Evolutionary conservation across 2,888 invertebrate species (phyloP).

Genomic region (Caenorhabditis afra): DNA sequence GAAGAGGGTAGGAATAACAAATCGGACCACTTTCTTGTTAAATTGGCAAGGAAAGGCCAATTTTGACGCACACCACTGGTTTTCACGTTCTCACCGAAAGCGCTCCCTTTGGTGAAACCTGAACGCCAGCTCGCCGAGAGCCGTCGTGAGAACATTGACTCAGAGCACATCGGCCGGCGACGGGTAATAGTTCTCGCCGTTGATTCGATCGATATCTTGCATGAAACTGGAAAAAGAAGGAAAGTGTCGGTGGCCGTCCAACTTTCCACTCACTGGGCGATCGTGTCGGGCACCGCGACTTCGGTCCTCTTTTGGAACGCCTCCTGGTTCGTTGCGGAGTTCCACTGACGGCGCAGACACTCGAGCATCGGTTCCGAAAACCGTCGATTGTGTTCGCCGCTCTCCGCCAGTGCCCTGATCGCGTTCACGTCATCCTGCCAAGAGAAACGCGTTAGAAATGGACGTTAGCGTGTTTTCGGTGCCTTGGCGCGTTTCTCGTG

Average conservation of each 20-base stretch:
- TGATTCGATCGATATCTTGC: constrained; percentile 61
- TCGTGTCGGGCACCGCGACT: constrained; percentile 62
- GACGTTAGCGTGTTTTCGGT: not conserved
- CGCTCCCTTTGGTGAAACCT: too few species aligned
- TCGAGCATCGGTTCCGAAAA: constrained; percentile 37
- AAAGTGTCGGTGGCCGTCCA: not conserved
- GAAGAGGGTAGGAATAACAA: too few species aligned
- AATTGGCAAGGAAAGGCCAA: too few species aligned
- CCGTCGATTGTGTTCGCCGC: constrained; percentile 47
- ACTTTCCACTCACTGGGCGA: constrained; percentile 62
- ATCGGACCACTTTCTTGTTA: too few species aligned
- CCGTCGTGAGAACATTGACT: constrained; percentile 66
- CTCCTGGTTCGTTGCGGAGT: constrained; percentile 59
- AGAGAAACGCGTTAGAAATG: not conserved
- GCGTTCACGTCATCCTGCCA: constrained; percentile 55
- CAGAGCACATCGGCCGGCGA: constrained; percentile 61
- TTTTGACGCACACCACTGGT: too few species aligned
- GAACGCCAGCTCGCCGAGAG: too few species aligned
- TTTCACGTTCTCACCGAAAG: too few species aligned
- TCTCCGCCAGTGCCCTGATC: constrained; percentile 50
- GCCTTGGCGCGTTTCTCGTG: too few species aligned
- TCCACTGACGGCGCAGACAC: constrained; percentile 57
- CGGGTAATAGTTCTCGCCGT: constrained; percentile 58
- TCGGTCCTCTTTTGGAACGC: constrained; percentile 59
- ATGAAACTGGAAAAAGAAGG: constrained; percentile 62